Conservation (phyloP, 2,797 vertebrate species). For the Cyclopterus lumpus region DNA sequence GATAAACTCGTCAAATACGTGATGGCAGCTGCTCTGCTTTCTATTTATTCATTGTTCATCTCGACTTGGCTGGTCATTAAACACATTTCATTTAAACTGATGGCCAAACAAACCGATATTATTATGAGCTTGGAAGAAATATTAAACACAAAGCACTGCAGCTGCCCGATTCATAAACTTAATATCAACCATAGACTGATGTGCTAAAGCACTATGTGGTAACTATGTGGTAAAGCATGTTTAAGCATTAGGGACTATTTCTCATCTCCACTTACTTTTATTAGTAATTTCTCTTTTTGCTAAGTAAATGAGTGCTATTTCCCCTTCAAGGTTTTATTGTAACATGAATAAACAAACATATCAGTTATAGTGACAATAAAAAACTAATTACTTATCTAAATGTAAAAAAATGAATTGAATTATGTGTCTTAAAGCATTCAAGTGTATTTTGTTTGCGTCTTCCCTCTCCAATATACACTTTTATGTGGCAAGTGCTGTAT, state of each 20-base stretch:
- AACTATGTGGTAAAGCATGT: not conserved
- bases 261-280: too few species aligned
- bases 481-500: not conserved
- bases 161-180: not conserved
- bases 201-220: too few species aligned
- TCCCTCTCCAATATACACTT: not conserved
- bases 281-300: not conserved
- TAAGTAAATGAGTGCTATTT: not conserved
- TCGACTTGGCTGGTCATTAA: not conserved
- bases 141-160: not conserved
- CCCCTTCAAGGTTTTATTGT: not conserved
- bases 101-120: not conserved
- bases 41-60: conserved; percentile 24
- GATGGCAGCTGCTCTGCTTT: conserved; percentile 36
- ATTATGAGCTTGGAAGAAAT: not conserved
- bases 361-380: not conserved
- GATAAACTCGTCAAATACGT: conserved; percentile 22
- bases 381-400: not conserved
- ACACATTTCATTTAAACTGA: conserved; percentile 7
- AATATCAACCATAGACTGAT: not conserved
- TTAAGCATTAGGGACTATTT: not conserved
- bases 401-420: not conserved
- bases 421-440: not conserved
- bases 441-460: not conserved
- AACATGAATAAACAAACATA: not conserved